phyloP scores from a whole-genome alignment of 2,797 vertebrate species.

The Otolemur crassicaudatus region DNA sequence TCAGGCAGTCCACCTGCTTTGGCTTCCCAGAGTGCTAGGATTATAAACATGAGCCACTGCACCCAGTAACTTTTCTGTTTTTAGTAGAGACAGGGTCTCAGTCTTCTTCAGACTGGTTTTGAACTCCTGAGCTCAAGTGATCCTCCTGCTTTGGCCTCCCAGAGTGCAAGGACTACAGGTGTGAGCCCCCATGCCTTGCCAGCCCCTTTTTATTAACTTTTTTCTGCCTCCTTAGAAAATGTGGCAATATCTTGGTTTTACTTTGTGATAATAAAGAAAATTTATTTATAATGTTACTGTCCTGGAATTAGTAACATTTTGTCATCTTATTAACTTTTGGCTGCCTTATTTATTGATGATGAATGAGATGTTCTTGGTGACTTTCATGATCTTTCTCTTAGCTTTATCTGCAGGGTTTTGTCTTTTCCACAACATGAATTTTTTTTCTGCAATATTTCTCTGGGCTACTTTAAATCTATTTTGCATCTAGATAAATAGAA shows the following conservation, averaged over 20 bases:
- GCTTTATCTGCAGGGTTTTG: conserved; percentile 13
- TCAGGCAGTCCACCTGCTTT: too few species aligned
- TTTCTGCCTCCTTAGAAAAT: neutral
- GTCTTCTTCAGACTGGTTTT: too few species aligned
- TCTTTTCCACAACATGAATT: conserved; percentile 22
- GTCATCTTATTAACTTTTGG: neutral
- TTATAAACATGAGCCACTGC: too few species aligned
- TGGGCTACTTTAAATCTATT: conserved; percentile 31
- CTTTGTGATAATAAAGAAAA: conserved; percentile 35
- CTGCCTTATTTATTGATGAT: conserved; percentile 1
- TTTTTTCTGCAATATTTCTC: neutral
- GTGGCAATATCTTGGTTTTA: conserved; percentile 3
- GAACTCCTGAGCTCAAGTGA: too few species aligned
- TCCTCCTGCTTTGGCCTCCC: too few species aligned
- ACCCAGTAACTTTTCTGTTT: too few species aligned
- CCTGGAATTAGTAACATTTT: neutral
- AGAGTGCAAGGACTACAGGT: too few species aligned
- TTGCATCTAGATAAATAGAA: conserved; percentile 44
- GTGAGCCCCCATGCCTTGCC: too few species aligned
- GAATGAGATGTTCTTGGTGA: neutral
- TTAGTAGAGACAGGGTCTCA: too few species aligned
- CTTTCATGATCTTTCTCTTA: conserved; percentile 13
- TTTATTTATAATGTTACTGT: conserved; percentile 21
- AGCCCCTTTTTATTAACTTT: neutral
- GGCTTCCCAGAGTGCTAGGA: too few species aligned